Base-by-base conservation (phyloP, 1,140 invertebrate species). In the Chlorops oryzae region DNA sequence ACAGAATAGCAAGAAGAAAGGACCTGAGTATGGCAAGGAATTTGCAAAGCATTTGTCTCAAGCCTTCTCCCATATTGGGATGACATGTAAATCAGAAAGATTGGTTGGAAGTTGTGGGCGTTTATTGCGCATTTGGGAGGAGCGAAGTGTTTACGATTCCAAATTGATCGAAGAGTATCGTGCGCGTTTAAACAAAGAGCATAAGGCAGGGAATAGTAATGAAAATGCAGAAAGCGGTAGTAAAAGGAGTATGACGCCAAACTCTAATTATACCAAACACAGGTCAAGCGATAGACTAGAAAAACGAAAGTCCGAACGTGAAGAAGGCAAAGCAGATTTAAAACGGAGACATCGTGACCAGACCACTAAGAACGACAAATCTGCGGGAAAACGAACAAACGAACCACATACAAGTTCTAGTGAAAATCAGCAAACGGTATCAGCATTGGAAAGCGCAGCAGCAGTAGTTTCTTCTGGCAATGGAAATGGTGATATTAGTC, bases 1-100 rank as follows among this genome's bases (percentile, higher is more conserved):
- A 55, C 96, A 98, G 73, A 98, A 98, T 65, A 93, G 93, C 66
- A 92, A 92, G 65, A 97, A 96, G 65, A 98, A 98, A 74, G 94
- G 92, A 0, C 91, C 92, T 5, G 94, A 98, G 73, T 98, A 93
- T 78, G 86, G 88, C 10, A 87, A 87, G 73, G 88, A 90, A 63
- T 94, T 90, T 75, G 84, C 80, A 7, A 78, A 78, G 47, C 80
- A 87, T 12, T 71, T 95, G 15, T 81, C 81, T 52, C 87, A 87
- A 67, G 85, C 88, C 2, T 90, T 94, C 60, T 80, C 87, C 54
- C 82, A 90, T 55, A 88, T 95, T 75, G 84, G 84, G 17, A 73
- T 77, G 32, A 77, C 77, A 23, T 70, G 70, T 50, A 81, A 82
- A 24, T 84, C 87, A 57, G 79, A 86, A 25, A 92, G 91, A 67